Percentiles rank a stretch among this genome's conserved stretches.
These are phyloP conservation scores for Steinernema khuongi DNA, from an alignment of 1,140 invertebrate genomes.

Conservation along the genomic window DNA sequence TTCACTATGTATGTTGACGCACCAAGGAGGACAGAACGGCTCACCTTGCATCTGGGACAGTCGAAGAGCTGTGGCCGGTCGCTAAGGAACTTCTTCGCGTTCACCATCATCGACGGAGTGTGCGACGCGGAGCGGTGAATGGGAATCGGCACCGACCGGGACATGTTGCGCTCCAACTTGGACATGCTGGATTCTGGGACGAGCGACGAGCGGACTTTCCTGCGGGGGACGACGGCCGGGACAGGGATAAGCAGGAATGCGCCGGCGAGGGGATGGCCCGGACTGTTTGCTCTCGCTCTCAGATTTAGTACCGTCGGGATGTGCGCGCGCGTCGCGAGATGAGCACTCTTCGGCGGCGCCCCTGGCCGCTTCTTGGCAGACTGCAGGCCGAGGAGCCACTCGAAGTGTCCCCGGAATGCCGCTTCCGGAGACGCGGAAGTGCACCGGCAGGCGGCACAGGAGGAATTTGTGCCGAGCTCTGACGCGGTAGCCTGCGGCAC, in stretches of 20 bases:
- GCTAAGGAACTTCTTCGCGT: conserved; percentile 51
- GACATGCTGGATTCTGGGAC: background rate
- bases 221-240: background rate
- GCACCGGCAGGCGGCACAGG: background rate
- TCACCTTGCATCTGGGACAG: conserved; percentile 49
- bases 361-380: background rate
- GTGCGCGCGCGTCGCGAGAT: conserved; percentile 4
- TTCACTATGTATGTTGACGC: conserved; percentile 3
- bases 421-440: background rate
- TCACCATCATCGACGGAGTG: conserved; percentile 52
- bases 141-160: conserved; percentile 35
- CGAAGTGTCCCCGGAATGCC: background rate
- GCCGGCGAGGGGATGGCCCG: background rate
- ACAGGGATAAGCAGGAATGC: background rate
- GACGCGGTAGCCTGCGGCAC: background rate
- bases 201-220: background rate
- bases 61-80: conserved; percentile 50
- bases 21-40: conserved; percentile 12
- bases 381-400: background rate
- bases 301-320: conserved; percentile 6
- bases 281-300: conserved; percentile 9
- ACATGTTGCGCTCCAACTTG: conserved; percentile 18
- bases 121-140: conserved; percentile 44
- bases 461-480: background rate
- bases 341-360: background rate